phyloP scores from a whole-genome alignment of 2,113 vertebrate genomes.

The Pelecanus crispus region DNA sequence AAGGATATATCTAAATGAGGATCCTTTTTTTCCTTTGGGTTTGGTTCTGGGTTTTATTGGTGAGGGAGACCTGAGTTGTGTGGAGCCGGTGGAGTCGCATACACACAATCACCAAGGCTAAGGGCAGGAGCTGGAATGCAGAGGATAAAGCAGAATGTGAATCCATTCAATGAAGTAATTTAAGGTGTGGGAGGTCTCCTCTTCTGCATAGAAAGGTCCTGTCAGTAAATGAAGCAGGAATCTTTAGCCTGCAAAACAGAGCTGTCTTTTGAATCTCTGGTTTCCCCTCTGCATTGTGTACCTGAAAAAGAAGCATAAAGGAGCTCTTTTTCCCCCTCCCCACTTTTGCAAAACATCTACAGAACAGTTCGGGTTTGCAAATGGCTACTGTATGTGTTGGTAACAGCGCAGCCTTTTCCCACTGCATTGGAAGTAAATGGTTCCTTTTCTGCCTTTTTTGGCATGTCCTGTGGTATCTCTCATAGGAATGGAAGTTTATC shows the following conservation, averaged over 20 bases:
- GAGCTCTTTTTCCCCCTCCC: neutral
- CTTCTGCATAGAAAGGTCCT: slow-evolving; percentile 28
- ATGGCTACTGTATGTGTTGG: neutral
- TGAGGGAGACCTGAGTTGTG: neutral
- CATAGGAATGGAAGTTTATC: slow-evolving; percentile 9
- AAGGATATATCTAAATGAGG: neutral
- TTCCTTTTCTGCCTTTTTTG: slow-evolving; percentile 8
- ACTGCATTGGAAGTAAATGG: neutral
- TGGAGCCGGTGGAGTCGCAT: neutral
- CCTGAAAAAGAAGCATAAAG: neutral
- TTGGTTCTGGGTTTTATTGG: neutral
- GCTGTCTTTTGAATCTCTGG: slow-evolving; percentile 3
- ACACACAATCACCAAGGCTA: slow-evolving; percentile 14
- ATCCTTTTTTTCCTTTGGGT: neutral
- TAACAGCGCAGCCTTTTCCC: neutral
- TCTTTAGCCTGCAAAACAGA: slow-evolving; percentile 1
- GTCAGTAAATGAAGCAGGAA: slow-evolving; percentile 33
- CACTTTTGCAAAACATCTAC: neutral
- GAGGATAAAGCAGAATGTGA: slow-evolving; percentile 52
- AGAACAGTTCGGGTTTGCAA: neutral
- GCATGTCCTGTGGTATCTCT: neutral
- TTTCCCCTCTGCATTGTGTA: neutral
- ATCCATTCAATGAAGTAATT: slow-evolving; percentile 41
- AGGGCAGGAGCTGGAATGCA: slow-evolving; percentile 54
- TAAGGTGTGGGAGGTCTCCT: slow-evolving; percentile 57